Conservation (phyloP, 2,113 vertebrate species). For the Myotis brandtii region DNA sequence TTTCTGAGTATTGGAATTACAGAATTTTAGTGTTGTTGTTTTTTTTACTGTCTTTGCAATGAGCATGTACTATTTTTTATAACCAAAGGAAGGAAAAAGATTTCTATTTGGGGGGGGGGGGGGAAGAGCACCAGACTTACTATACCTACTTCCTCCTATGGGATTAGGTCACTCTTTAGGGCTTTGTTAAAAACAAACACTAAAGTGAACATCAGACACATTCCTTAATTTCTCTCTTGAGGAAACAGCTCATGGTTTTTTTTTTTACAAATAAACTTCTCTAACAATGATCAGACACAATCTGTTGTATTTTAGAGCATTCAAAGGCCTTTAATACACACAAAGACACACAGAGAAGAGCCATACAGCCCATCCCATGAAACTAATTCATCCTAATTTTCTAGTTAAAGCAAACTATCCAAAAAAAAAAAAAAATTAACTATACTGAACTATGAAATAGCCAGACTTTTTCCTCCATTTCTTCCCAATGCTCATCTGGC, state of each 20-base stretch:
- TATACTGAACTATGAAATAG: not conserved
- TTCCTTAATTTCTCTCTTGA: conserved; percentile 63
- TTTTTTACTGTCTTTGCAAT: not conserved
- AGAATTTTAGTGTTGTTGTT: not conserved
- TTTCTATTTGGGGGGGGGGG: not conserved
- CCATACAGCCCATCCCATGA: not conserved
- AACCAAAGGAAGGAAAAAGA: not conserved
- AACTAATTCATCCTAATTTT: conserved; percentile 20
- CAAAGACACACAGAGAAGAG: not conserved
- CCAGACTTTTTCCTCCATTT: not conserved
- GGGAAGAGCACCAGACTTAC: not conserved
- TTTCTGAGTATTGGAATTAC: not conserved
- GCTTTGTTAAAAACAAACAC: conserved; percentile 54
- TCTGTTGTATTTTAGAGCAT: not conserved
- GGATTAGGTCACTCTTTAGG: conserved; percentile 34
- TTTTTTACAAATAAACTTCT: conserved; percentile 26
- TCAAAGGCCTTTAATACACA: not conserved
- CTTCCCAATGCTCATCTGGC: not conserved
- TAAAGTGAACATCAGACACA: conserved; percentile 57
- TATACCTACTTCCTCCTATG: not conserved
- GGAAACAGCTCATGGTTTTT: conserved; percentile 45
- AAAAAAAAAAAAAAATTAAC: not conserved
- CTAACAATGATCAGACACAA: not conserved
- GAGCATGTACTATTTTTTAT: not conserved
- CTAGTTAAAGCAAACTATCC: not conserved